These are phyloP conservation scores for Homalodisca vitripennis DNA, from an alignment of 1,140 invertebrate species.

Conservation along the genomic window DNA sequence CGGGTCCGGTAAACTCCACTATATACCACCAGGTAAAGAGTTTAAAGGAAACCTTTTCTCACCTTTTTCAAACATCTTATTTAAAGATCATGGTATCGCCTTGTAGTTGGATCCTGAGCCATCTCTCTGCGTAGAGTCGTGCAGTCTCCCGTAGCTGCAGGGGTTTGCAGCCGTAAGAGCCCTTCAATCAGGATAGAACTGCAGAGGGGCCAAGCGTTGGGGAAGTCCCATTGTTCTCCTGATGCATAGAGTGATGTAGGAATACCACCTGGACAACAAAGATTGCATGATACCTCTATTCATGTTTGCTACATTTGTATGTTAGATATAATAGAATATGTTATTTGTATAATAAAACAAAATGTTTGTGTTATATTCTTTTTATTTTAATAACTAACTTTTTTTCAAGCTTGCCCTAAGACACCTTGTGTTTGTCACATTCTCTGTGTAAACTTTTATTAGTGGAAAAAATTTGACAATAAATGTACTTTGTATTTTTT, in stretches of 20 bases:
- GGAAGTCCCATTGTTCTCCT: constrained; percentile 87
- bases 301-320: neutral
- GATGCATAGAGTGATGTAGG: constrained; percentile 67
- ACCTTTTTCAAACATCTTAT: constrained; percentile 87
- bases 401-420: too few relatives aligned
- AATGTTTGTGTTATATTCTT: neutral
- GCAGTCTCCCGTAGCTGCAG: constrained; percentile 52
- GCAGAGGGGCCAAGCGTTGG: constrained; percentile 83
- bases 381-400: too few relatives aligned
- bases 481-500: too few relatives aligned
- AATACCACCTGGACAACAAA: constrained; percentile 62
- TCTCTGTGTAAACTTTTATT: too few relatives aligned
- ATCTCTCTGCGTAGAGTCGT: constrained; percentile 55
- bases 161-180: constrained; percentile 52
- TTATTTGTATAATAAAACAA: neutral
- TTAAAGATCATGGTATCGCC: constrained; percentile 52
- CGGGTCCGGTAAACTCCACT: too few relatives aligned
- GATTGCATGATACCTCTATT: neutral
- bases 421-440: too few relatives aligned
- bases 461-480: too few relatives aligned
- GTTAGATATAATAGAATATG: neutral
- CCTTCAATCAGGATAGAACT: constrained; percentile 65
- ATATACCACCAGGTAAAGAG: too few relatives aligned
- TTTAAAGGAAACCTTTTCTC: too few relatives aligned
- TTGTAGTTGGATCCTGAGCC: constrained; percentile 59